Base-by-base conservation (phyloP, 2,888 invertebrate genomes). In the Hydriomena furcata region DNA sequence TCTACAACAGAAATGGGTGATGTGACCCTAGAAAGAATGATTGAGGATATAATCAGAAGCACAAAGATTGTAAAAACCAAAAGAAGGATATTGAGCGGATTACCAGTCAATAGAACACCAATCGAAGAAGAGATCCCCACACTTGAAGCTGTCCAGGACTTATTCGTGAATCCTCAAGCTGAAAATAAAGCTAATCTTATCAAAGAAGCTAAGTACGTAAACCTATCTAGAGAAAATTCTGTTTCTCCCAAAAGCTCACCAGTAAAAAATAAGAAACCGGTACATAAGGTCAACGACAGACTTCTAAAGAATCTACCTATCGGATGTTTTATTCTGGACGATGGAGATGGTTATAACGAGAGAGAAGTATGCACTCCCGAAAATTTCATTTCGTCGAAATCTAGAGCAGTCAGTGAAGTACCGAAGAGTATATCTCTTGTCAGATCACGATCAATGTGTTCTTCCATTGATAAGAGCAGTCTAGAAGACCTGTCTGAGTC, bases 31-130 rank as follows among this genome's bases (percentile, higher is more conserved):
- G 93, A 93, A 66, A 90, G 83, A 75, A 91, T 93, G 80, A 93
- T 93, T 31, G 92, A 93, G 66, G 93, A 92, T 51, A 92, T 93
- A 44, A 85, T 93, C 55, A 93, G 93, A 58, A 92, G 91, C 54
- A 92, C 92, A 0, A 88, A 89, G 65, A 88, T 89, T 42, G 80
- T 88, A 0, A 91, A 91, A 75, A 82, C 80, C 23, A 84, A 76
- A 65, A 66, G 82, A 68, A 76, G 81, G 52, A 80, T 84, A 50
- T 46, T 87, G n/a, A 80, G 81, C 6, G 76, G 79, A 42, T 58
- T 67, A 34, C 47, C 63, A 10, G 65, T 69, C 25, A 32, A 63
- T 21, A 52, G 27, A 17, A 63, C 68, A 47, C 52, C 60, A 10
- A 55, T 74, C 1, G 76, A 77, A 55, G 80, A 83, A 56, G 79